These are phyloP conservation scores for Argyresthia albistria DNA, from an alignment of 2,888 invertebrate species.

Conservation along the genomic window DNA sequence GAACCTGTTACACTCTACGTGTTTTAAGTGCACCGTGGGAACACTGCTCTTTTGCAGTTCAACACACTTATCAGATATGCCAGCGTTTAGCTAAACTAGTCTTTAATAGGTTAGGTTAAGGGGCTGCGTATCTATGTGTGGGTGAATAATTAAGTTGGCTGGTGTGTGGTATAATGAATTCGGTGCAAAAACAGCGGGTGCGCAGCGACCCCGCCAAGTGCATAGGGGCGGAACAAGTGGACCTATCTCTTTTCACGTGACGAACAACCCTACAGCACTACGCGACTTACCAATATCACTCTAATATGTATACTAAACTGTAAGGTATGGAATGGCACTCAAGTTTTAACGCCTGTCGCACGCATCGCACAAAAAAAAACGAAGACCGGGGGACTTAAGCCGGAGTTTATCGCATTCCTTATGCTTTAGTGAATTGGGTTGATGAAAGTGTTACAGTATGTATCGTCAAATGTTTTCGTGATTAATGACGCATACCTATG, in stretches of 20 bases:
- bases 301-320: too few relatives aligned
- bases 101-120: background rate
- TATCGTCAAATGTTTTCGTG: too few relatives aligned
- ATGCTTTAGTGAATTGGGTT: too few relatives aligned
- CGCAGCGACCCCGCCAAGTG: constrained; percentile 56
- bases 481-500: too few relatives aligned
- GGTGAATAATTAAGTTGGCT: constrained; percentile 24
- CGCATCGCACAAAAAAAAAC: too few relatives aligned
- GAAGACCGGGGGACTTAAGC: too few relatives aligned
- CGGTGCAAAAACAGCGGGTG: constrained; percentile 55
- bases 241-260: constrained; percentile 19
- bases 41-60: constrained; percentile 16
- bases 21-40: constrained; percentile 48
- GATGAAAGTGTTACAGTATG: too few relatives aligned
- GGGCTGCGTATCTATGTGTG: background rate
- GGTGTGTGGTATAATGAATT: constrained; percentile 41
- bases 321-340: too few relatives aligned
- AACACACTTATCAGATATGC: background rate
- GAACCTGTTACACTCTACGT: constrained; percentile 34
- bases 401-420: too few relatives aligned
- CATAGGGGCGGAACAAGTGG: constrained; percentile 70
- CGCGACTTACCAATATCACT: too few relatives aligned
- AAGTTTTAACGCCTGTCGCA: too few relatives aligned
- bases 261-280: constrained; percentile 5
- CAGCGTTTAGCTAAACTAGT: background rate